Evolutionary conservation across 64 coral and sea anemone species (phyloP).

Genomic region (Acropora tenuis): DNA sequence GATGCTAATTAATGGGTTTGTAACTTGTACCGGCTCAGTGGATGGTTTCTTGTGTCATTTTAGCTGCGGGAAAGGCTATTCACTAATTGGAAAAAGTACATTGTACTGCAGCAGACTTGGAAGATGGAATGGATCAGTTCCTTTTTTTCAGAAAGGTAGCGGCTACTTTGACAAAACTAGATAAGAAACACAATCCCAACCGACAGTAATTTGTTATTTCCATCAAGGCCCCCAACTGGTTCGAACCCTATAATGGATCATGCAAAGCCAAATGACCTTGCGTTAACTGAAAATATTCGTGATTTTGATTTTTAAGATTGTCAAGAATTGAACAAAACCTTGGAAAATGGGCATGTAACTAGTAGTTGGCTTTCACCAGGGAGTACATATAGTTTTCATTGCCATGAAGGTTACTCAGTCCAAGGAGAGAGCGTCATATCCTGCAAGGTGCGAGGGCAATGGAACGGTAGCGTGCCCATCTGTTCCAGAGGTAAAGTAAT

Average conservation of each 20-base stretch:
- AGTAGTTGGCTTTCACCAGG: conserved; percentile 6
- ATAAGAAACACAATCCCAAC: no score
- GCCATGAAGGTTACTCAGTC: conserved; percentile 16
- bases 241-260: no score
- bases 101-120: neutral
- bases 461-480: conserved; percentile 8
- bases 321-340: conserved; percentile 2
- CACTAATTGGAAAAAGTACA: neutral
- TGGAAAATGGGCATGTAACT: conserved; percentile 5
- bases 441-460: conserved; percentile 9
- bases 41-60: conserved; percentile 7
- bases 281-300: no score
- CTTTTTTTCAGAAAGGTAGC: neutral
- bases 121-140: conserved; percentile 26
- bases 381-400: neutral
- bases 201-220: no score
- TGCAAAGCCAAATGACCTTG: no score
- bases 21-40: neutral
- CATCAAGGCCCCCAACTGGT: no score
- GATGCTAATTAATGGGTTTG: conserved; percentile 9
- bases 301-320: neutral
- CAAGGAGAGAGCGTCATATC: neutral
- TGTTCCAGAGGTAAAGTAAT: conserved; percentile 33
- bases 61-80: conserved; percentile 10
- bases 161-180: no score